phyloP scores from a whole-genome alignment of 2,797 vertebrate genomes.

The Myiotriccus ornatus region DNA sequence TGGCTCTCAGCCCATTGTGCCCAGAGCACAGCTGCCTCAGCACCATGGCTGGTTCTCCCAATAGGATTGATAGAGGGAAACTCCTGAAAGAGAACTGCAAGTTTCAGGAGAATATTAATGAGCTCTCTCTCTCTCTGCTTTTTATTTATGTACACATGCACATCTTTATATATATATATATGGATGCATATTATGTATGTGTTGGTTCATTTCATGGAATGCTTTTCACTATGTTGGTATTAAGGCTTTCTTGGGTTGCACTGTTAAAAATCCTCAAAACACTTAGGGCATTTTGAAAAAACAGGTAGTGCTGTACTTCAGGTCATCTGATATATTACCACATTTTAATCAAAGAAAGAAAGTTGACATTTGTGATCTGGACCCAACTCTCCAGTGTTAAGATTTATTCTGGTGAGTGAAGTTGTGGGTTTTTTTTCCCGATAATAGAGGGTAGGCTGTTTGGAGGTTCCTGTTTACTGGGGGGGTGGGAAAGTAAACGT shows the following conservation, averaged over 20 bases:
- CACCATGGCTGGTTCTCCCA: not conserved
- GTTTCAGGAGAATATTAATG: not conserved
- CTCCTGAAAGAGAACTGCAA: not conserved
- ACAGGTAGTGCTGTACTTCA: not conserved
- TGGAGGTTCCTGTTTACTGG: not conserved
- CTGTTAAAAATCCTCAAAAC: not conserved
- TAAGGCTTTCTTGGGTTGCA: not conserved
- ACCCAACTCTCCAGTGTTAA: not conserved
- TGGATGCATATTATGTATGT: not conserved
- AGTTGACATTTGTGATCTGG: not conserved
- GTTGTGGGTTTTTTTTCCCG: not conserved
- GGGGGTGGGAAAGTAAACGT: conserved; percentile 29
- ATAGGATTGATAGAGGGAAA: not conserved
- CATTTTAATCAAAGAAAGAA: not conserved
- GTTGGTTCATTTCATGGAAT: not conserved
- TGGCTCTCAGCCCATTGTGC: not conserved
- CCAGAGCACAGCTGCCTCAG: not conserved
- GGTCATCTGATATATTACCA: not conserved
- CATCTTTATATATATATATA: not conserved
- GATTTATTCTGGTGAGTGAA: not conserved
- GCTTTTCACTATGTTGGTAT: not conserved
- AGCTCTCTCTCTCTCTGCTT: not conserved
- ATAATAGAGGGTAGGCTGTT: not conserved
- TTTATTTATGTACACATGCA: not conserved
- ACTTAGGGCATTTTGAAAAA: not conserved